A percentile compares a stretch with the other conserved stretches of the same genome.
These are phyloP conservation scores for Stichopus horrens DNA, from an alignment of 53 echinoderm and acorn worm genomes.

Conservation along the genomic window DNA sequence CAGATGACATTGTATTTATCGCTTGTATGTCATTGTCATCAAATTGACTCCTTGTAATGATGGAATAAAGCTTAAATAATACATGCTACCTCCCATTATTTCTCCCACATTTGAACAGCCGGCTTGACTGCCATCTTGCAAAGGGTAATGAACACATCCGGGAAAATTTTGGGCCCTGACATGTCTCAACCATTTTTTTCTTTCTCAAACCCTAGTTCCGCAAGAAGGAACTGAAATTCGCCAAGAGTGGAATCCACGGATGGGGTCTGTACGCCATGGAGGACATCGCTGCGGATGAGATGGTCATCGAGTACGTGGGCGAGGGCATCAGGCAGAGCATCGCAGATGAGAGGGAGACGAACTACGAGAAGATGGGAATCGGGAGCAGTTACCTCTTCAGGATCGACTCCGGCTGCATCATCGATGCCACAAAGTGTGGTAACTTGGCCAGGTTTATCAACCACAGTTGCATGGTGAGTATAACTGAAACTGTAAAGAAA, in stretches of 20 bases:
- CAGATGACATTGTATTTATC: too few species aligned
- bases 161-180: too few species aligned
- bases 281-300: constrained; percentile 92
- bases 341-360: constrained; percentile 84
- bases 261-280: constrained; percentile 99
- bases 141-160: too few species aligned
- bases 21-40: too few species aligned
- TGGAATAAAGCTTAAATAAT: too few species aligned
- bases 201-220: constrained; percentile 69
- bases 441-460: constrained; percentile 98
- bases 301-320: constrained; percentile 99
- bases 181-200: not conserved
- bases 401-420: constrained; percentile 83
- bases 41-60: too few species aligned
- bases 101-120: too few species aligned
- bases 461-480: constrained; percentile 95
- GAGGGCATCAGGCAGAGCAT: constrained; percentile 91
- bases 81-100: too few species aligned
- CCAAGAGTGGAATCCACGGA: constrained; percentile 96
- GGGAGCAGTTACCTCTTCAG: constrained; percentile 97
- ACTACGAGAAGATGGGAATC: constrained; percentile 85
- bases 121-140: too few species aligned
- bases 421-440: constrained; percentile 93
- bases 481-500: constrained; percentile 45
- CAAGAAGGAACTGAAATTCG: constrained; percentile 97